Evolutionary conservation across 2,797 vertebrate species (phyloP).

Genomic region (Dicrostonyx torquatus): DNA sequence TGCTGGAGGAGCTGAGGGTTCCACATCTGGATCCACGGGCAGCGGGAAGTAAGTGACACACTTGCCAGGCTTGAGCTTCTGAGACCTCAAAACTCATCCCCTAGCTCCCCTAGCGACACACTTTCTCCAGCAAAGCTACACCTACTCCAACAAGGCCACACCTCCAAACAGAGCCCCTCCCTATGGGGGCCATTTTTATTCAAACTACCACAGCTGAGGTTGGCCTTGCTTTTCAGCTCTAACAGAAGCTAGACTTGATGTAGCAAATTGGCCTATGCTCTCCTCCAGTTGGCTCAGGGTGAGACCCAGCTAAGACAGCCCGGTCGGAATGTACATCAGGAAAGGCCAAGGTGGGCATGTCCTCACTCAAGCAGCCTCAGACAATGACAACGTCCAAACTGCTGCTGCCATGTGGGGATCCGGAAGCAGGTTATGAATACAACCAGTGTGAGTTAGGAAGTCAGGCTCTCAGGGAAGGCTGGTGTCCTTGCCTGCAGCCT

Average conservation of each 20-base stretch:
- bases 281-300: background rate
- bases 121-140: background rate
- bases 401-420: too few species aligned
- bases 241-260: background rate
- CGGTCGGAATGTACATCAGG: background rate
- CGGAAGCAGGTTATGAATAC: background rate
- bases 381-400: background rate
- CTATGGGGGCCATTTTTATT: background rate
- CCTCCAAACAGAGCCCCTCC: background rate
- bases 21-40: background rate
- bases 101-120: background rate
- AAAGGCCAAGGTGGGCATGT: background rate
- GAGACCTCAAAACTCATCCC: background rate
- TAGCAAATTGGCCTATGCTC: background rate
- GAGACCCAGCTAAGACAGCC: background rate
- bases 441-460: background rate
- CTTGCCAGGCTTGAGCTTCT: background rate
- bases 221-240: background rate
- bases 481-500: background rate
- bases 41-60: background rate
- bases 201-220: background rate
- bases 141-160: background rate
- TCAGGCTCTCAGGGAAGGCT: background rate
- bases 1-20: background rate
- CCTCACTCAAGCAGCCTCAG: background rate